Base-by-base conservation (phyloP, 2,888 invertebrate genomes). In the Eupeodes latifasciatus region DNA sequence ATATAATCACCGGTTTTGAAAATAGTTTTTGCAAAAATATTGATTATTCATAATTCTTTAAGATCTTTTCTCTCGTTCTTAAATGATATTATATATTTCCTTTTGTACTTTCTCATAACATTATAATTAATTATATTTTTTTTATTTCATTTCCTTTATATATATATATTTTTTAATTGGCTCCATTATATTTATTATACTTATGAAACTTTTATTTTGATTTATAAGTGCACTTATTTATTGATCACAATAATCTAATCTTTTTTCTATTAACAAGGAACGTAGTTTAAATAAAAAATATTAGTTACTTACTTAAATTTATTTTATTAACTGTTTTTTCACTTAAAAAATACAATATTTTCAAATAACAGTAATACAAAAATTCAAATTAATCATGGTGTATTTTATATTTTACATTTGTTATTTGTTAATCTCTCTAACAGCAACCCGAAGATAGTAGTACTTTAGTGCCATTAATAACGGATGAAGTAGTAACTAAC, bases 391-490 rank as follows among this genome's bases (percentile, higher is more conserved):
- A 76, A 64, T 87, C 76, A 72, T 80, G 55, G 67, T 84, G 53
- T 80, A 80, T 66, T 61, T 72, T 84, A 80, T 87, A 72, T 84
- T 87, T 87, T 74, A 87, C 76, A 79, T 83, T 55, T 87, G 79
- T 84, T 86, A 87, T 84, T 84, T 87, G 87, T 84, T 79, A 74
- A 84, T 84, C 76, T 87, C 36, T 84, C 84, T 87, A 84, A 84
- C 87, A 87, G 87, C 87, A 87, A 80, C 64, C 83, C 55, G 89
- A 90, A 53, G 86, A 82, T 80, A 86, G 84, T 89, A 84, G 81
- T 67, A 89, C 89, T 75, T 77, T 89, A 85, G 86, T 79, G 81
- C 77, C 87, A 91, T 89, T 82, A 90, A 61, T 90, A 85, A 57
- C 77, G 89, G 89, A 85, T 76, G 89, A 85, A 72, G 74, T 71